Percentiles rank a stretch among this genome's conserved stretches.
phyloP scores from a whole-genome alignment of 2,113 vertebrate genomes.

The Lophius piscatorius region DNA sequence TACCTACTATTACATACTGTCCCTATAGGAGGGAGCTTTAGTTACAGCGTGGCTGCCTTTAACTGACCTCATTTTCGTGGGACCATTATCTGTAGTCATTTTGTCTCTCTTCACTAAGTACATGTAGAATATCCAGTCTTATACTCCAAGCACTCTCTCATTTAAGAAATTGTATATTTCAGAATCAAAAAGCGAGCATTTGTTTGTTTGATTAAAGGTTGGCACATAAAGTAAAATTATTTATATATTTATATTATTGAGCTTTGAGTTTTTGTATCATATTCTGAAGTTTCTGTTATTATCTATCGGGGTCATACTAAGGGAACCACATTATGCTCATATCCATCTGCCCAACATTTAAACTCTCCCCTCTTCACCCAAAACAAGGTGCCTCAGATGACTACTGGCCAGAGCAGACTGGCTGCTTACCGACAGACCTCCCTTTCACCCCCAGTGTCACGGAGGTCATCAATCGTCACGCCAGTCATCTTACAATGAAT shows the following conservation, averaged over 20 bases:
- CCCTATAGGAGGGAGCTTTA: conserved; percentile 8
- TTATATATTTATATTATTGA: too few species aligned
- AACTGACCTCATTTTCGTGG: conserved; percentile 29
- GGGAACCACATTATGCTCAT: conserved; percentile 19
- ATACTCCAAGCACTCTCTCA: background rate
- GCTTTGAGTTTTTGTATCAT: background rate
- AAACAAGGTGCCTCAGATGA: conserved; percentile 77
- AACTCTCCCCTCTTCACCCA: conserved; percentile 77
- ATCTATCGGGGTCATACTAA: conserved; percentile 19
- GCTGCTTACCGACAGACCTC: conserved; percentile 67
- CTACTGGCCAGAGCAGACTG: conserved; percentile 68
- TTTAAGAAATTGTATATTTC: too few species aligned
- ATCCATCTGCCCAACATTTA: conserved; percentile 33
- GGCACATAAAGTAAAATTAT: too few species aligned
- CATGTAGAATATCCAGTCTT: too few species aligned
- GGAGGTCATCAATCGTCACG: conserved; percentile 75
- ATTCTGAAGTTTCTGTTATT: conserved; percentile 1
- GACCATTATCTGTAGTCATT: conserved; percentile 3
- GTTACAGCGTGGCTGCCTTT: conserved; percentile 1
- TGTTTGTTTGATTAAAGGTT: conserved; percentile 8
- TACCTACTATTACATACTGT: background rate
- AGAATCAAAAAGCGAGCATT: too few species aligned
- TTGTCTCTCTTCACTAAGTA: background rate
- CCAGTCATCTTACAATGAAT: conserved; percentile 62
- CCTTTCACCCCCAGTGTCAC: conserved; percentile 81